Conservation (phyloP, 2,113 vertebrate species). For the Nerophis lumbriciformis region DNA sequence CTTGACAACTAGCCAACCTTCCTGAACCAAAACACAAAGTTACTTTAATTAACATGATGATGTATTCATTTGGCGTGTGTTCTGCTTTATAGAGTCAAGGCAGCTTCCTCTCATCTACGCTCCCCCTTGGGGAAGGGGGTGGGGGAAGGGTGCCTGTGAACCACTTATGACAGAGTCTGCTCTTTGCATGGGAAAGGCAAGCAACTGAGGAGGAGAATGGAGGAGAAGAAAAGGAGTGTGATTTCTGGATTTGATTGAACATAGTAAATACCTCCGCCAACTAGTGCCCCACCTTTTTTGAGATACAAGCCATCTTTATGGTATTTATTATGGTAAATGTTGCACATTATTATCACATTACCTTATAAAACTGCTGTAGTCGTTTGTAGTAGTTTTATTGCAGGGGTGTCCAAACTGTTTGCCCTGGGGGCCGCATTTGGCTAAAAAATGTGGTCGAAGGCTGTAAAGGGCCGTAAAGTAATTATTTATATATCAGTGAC, state of each 20-base stretch:
- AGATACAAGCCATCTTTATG: too few species aligned
- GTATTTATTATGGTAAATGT: too few species aligned
- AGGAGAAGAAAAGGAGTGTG: conserved; percentile 28
- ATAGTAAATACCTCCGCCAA: too few species aligned
- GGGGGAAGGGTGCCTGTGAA: conserved; percentile 56
- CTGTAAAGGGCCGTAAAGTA: too few species aligned
- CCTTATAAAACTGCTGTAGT: too few species aligned
- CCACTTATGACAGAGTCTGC: conserved; percentile 59
- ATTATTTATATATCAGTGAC: too few species aligned
- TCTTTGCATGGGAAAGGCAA: conserved; percentile 53
- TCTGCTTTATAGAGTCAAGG: conserved; percentile 54
- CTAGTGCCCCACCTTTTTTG: too few species aligned
- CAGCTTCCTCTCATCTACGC: conserved; percentile 36
- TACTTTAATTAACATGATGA: conserved; percentile 52
- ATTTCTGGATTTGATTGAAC: neutral
- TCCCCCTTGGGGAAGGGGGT: conserved; percentile 40
- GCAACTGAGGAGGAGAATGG: conserved; percentile 46
- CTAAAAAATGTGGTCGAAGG: too few species aligned
- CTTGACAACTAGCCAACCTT: conserved; percentile 29
- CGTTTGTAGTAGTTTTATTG: too few species aligned
- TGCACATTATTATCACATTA: too few species aligned
- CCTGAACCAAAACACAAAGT: conserved; percentile 42
- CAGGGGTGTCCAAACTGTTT: too few species aligned
- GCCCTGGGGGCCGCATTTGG: too few species aligned
- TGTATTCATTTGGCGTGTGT: conserved; percentile 53